A percentile compares a stretch with the other conserved stretches of the same genome.
phyloP scores from a whole-genome alignment of 2,888 invertebrate species.

The Cephus runcator region DNA sequence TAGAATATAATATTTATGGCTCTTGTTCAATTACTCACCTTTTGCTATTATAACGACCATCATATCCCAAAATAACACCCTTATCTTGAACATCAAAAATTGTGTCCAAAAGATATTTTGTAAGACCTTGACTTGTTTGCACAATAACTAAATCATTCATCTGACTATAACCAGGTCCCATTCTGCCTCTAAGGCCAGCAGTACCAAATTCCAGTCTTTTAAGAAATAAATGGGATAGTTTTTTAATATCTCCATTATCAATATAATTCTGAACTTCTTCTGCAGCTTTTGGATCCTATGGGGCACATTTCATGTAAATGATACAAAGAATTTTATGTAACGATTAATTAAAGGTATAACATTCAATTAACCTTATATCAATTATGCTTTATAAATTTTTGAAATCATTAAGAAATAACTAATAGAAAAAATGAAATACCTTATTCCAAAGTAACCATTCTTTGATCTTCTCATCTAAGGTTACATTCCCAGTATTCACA shows the following conservation, averaged over 20 bases:
- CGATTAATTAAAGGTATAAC: background rate
- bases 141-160: constrained; percentile 97
- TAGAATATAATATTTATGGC: constrained; percentile 13
- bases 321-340: too few relatives aligned
- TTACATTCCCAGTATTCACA: constrained; percentile 67
- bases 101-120: constrained; percentile 76
- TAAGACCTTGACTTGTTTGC: constrained; percentile 93
- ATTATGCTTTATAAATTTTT: background rate
- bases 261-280: constrained; percentile 74
- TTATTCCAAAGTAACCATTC: constrained; percentile 83
- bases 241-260: constrained; percentile 68
- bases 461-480: constrained; percentile 74
- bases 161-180: constrained; percentile 92
- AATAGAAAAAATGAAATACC: constrained; percentile 61
- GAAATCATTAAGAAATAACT: constrained; percentile 9
- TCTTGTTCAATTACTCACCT: constrained; percentile 69
- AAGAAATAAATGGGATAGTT: constrained; percentile 74
- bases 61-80: constrained; percentile 91
- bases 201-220: constrained; percentile 88
- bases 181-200: constrained; percentile 89
- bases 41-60: constrained; percentile 91
- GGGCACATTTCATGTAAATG: constrained; percentile 11
- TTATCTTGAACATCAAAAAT: constrained; percentile 70
- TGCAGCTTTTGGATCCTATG: constrained; percentile 73
- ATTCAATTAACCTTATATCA: background rate